These are phyloP conservation scores for Catocala sponsa DNA, from an alignment of 2,888 invertebrate genomes.

Conservation along the genomic window DNA sequence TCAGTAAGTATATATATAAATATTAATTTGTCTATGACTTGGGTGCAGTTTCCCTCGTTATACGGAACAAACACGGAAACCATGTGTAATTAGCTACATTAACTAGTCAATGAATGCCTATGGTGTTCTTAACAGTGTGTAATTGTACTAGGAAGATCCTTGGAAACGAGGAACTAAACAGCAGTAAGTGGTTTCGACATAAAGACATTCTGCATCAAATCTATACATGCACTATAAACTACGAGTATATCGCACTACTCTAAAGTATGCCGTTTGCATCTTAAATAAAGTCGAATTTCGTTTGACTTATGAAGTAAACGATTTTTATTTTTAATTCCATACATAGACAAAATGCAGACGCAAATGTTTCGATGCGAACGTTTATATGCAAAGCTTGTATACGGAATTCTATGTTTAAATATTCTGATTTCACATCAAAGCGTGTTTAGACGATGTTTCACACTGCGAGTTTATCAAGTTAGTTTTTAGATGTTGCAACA, in stretches of 20 bases:
- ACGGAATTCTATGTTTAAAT: slow-evolving; percentile 32
- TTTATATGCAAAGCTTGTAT: slow-evolving; percentile 42
- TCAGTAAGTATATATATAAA: background rate
- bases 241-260: too few species aligned
- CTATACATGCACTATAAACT: slow-evolving; percentile 16
- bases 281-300: slow-evolving; percentile 13
- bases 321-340: background rate
- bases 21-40: slow-evolving; percentile 15
- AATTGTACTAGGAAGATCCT: slow-evolving; percentile 55
- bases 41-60: slow-evolving; percentile 15
- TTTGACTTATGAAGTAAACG: background rate
- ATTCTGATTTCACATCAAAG: slow-evolving; percentile 24
- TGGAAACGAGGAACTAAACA: slow-evolving; percentile 50
- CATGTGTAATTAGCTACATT: slow-evolving; percentile 31
- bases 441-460: background rate
- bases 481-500: too few species aligned
- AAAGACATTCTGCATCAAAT: slow-evolving; percentile 35
- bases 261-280: too few species aligned
- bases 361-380: slow-evolving; percentile 31
- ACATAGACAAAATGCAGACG: slow-evolving; percentile 11
- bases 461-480: too few species aligned
- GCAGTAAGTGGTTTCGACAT: slow-evolving; percentile 42
- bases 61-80: slow-evolving; percentile 31
- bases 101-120: slow-evolving; percentile 37
- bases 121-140: slow-evolving; percentile 27